Percentiles rank a stretch among this genome's conserved stretches.
Conservation (phyloP, 2,888 invertebrate genomes). For the Ophioninae sp. region DNA sequence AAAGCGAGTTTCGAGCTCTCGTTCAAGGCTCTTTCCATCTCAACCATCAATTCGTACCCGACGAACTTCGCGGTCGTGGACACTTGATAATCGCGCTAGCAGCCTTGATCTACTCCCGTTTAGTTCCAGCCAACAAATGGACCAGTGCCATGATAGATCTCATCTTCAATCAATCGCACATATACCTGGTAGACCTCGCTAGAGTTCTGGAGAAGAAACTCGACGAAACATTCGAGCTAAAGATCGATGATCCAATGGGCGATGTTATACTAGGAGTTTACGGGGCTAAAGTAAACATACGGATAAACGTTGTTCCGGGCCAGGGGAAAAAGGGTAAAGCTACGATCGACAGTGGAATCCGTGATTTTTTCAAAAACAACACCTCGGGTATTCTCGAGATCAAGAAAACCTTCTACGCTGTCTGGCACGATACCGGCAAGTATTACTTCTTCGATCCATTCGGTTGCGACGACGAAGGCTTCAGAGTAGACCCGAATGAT, state of each 20-base stretch:
- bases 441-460: conserved; percentile 78
- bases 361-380: conserved; percentile 71
- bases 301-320: conserved; percentile 73
- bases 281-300: conserved; percentile 74
- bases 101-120: conserved; percentile 73
- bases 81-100: conserved; percentile 74
- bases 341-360: conserved; percentile 69
- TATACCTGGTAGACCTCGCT: conserved; percentile 75
- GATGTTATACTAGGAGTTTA: conserved; percentile 77
- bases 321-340: conserved; percentile 70
- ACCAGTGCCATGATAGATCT: conserved; percentile 73
- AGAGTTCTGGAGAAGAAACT: conserved; percentile 73
- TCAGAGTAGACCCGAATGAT: conserved; percentile 67
- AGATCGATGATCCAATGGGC: conserved; percentile 72
- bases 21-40: conserved; percentile 75
- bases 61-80: conserved; percentile 70
- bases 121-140: conserved; percentile 76
- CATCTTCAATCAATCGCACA: conserved; percentile 78
- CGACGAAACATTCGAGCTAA: conserved; percentile 70
- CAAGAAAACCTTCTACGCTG: conserved; percentile 73
- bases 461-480: conserved; percentile 76
- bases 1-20: conserved; percentile 72
- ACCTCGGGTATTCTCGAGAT: conserved; percentile 73
- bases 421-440: conserved; percentile 76
- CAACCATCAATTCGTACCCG: conserved; percentile 69